phyloP scores from a whole-genome alignment of 1,140 invertebrate genomes.

The Pomacea maculata region DNA sequence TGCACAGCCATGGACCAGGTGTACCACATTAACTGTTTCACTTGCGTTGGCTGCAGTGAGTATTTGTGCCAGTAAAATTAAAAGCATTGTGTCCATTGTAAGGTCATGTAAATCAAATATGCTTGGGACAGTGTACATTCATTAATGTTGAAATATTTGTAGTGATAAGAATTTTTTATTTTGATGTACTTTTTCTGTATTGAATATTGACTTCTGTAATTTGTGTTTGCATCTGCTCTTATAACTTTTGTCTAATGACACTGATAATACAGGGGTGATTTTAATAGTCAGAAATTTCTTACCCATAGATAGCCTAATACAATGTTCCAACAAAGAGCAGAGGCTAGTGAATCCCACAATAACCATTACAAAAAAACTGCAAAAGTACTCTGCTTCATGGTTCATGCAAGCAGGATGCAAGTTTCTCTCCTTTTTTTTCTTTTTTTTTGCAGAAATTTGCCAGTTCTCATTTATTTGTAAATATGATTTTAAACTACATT shows the following conservation, averaged over 20 bases:
- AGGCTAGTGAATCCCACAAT: too few relatives aligned
- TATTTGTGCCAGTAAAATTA: conserved; percentile 23
- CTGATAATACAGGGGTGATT: background rate
- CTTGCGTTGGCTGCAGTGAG: conserved; percentile 84
- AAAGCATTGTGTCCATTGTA: background rate
- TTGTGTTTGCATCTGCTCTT: background rate
- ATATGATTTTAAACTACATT: too few relatives aligned
- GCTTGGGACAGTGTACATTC: too few relatives aligned
- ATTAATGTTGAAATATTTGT: too few relatives aligned
- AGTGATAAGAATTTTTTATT: background rate
- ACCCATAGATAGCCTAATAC: background rate
- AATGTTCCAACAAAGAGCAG: too few relatives aligned
- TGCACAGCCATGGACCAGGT: conserved; percentile 96
- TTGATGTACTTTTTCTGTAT: background rate
- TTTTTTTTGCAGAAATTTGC: too few relatives aligned
- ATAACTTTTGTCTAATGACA: background rate
- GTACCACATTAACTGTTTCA: conserved; percentile 95
- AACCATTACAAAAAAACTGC: too few relatives aligned
- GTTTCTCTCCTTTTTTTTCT: too few relatives aligned
- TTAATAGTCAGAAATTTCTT: background rate
- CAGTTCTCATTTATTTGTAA: background rate
- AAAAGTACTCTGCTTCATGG: too few relatives aligned
- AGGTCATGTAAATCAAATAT: too few relatives aligned
- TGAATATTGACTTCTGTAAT: background rate
- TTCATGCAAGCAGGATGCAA: too few relatives aligned